phyloP scores from a whole-genome alignment of 2,888 invertebrate genomes.

The Heliconius hortense region DNA sequence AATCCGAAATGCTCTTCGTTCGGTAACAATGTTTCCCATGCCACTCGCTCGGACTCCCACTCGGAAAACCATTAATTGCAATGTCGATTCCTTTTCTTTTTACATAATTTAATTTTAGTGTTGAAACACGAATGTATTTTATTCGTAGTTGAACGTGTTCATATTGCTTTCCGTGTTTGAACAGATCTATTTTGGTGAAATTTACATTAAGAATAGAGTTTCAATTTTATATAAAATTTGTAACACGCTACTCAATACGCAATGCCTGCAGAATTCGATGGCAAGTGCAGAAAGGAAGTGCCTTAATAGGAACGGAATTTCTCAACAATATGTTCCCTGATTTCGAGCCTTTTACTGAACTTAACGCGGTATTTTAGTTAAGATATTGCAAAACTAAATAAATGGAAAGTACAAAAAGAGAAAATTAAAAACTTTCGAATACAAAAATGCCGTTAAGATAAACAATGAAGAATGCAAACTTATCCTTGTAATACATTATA shows the following conservation, averaged over 20 bases:
- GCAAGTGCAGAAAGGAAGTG: too few relatives aligned
- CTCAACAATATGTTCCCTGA: too few relatives aligned
- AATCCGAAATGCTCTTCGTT: conserved; percentile 14
- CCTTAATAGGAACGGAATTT: too few relatives aligned
- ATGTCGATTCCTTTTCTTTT: conserved; percentile 24
- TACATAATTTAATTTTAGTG: conserved; percentile 24
- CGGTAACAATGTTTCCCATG: conserved; percentile 17
- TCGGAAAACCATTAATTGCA: conserved; percentile 25
- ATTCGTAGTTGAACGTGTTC: conserved; percentile 2
- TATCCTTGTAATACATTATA: background rate
- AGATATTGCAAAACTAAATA: too few relatives aligned
- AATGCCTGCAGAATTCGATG: too few relatives aligned
- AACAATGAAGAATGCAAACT: too few relatives aligned
- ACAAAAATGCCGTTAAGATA: too few relatives aligned
- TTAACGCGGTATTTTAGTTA: too few relatives aligned
- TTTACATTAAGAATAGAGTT: background rate
- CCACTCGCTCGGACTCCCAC: conserved; percentile 9
- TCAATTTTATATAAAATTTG: background rate
- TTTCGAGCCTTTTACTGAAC: too few relatives aligned
- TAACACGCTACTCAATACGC: too few relatives aligned
- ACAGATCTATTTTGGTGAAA: background rate
- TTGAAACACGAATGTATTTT: conserved; percentile 20
- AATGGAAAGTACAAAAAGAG: too few relatives aligned
- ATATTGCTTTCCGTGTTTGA: background rate
- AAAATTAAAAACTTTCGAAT: too few relatives aligned